Base-by-base conservation (phyloP, 2,113 vertebrate species). In the Rhinichthys klamathensis region DNA sequence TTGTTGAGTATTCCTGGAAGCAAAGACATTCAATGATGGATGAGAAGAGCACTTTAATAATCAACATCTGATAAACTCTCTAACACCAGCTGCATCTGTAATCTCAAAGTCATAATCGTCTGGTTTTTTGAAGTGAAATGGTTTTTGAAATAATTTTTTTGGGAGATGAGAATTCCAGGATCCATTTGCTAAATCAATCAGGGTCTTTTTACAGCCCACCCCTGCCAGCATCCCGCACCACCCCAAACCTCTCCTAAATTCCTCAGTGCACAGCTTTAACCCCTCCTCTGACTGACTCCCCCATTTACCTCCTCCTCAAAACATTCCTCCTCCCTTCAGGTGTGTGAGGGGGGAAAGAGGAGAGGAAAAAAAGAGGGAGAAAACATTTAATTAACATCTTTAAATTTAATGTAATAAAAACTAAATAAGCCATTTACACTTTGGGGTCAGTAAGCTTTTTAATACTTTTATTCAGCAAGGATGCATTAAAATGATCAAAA, bases 151-250 rank as follows among this genome's bases (percentile, higher is more conserved):
- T 41, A 80, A 35, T 69, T 87, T 84, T 84, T 75, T 79, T 23
- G 85, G 92, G 82, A 91, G 91, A 93, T 92, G 91, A 92, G 90
- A 92, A 92, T 91, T 92, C 88, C 90, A 93, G 92, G 87, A 90
- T 93, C 92, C 93, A 92, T 94, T 94, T 95, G 94, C 91, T 92
- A 95, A 93, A 95, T 95, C 94, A 95, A 95, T 95, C 93, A 95
- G 92, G 91, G 89, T 90, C 60, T 93, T 95, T 94, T 94, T 91
- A 93, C 92, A 94, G 90, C 89, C 80, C 80, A 86, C 89, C 44
- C 82, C 60, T 49, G 49, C 85, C 23, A 74, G 44, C 84, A 49
- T 63, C 44, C 46, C 79, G 25, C 61, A 67, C 80, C 61, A 23
- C 65, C 63, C 80, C 44, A 70, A 61, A 60, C 78, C 87, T 87